phyloP scores from a whole-genome alignment of 2,888 invertebrate species.

The Polietes domitor region DNA sequence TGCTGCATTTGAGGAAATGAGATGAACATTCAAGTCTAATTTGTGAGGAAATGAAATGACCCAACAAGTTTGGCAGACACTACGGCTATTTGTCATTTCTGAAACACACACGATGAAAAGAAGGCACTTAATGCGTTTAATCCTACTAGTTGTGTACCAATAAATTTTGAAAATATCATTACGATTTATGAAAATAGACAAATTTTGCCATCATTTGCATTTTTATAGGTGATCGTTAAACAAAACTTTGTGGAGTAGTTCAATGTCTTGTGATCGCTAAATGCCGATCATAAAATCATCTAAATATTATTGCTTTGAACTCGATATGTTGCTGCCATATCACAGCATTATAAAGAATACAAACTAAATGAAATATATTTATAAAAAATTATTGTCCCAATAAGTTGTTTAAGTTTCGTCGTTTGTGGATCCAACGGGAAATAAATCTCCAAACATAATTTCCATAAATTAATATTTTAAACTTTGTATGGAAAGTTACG shows the following conservation, averaged over 20 bases:
- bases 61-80: no score
- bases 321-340: neutral
- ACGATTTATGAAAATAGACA: neutral
- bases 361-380: neutral
- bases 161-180: neutral
- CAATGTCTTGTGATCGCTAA: neutral
- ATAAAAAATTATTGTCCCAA: neutral
- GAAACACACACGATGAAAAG: no score
- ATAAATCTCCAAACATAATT: conserved; percentile 7
- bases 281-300: neutral
- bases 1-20: no score
- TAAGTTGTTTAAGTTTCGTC: neutral
- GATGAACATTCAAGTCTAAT: no score
- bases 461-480: neutral
- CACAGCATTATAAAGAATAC: neutral
- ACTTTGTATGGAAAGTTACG: neutral
- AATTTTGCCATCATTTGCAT: conserved; percentile 17
- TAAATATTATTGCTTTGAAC: neutral
- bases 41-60: neutral
- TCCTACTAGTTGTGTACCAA: neutral
- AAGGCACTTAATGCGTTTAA: no score
- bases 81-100: no score
- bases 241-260: neutral
- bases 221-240: neutral
- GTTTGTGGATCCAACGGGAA: neutral